Evolutionary conservation across 2,113 vertebrate genomes (phyloP), one percentile per base, ranked within the genome.

Genomic region (Xenus cinereus): DNA sequence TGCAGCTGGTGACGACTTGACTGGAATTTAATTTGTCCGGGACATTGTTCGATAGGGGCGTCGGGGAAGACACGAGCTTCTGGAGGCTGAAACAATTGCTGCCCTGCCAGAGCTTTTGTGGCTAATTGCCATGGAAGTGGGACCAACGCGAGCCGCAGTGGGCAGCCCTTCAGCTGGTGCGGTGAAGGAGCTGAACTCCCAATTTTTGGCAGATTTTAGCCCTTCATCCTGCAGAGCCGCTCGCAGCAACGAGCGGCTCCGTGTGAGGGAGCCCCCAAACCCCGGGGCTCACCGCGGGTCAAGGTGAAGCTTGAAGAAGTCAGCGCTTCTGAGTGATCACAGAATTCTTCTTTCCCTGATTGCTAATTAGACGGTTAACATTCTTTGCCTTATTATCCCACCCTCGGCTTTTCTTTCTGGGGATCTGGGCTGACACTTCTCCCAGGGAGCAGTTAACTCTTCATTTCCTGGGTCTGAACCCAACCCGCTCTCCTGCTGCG

Each of bases 341-440:
- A 48, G 8, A 62, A 21, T n/a, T 32, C 48, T 33, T 28, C 41
- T 57, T 23, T n/a, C 80, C 26, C 57, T 28, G 45, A 8, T 83
- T 68, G 78, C 88, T 96, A 84, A 95, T 96, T 76, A 93, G 62
- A 35, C 26, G 30, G 37, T 84, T 82, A 60, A 63, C 16, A 6
- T 90, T 59, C 84, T 50, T 39, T 28, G 78, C 85, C 88, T 92
- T 39, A 71, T 93, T 90, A 94, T 92, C 93, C 87, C 93, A 77
- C 84, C 86, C 86, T 89, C 53, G 4, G 91, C 80, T 90, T 43
- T 80, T 63, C 91, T 93, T 83, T 56, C 90, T 76, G 27, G 27
- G 91, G 81, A 81, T 72, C 78, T 39, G 5, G 39, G 89, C 2
- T 82, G 92, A 69, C n/a, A 1, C 74, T 81, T 78, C 77, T 91